Conservation (phyloP, 2,113 vertebrate species). For the Synodontis membranacea region DNA sequence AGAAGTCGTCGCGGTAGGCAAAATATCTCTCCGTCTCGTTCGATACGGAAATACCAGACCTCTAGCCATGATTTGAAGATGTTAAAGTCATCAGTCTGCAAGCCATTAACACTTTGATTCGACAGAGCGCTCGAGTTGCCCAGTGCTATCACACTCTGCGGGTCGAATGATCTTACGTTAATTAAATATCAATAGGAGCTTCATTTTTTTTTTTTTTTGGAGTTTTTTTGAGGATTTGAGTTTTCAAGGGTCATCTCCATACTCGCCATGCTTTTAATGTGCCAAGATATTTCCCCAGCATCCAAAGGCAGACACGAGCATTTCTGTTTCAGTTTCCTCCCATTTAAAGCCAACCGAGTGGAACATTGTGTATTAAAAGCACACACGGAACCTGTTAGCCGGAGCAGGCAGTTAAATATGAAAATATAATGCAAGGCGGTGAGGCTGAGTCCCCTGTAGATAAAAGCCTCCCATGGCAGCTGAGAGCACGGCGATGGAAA, state of each 20-base stretch:
- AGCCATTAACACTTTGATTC: background rate
- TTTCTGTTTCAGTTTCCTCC: slow-evolving; percentile 38
- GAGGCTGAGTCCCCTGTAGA: slow-evolving; percentile 35
- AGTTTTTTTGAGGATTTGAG: slow-evolving; percentile 26
- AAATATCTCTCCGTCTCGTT: background rate
- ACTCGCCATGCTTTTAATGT: background rate
- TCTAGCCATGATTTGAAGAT: background rate
- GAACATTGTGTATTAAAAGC: slow-evolving; percentile 42
- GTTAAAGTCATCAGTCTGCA: slow-evolving; percentile 9
- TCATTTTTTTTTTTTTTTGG: too few relatives aligned
- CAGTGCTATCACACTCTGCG: background rate
- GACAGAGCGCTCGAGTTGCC: background rate
- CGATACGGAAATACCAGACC: background rate
- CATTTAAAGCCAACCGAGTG: slow-evolving; percentile 41
- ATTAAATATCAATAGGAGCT: slow-evolving; percentile 17
- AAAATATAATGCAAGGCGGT: slow-evolving; percentile 46
- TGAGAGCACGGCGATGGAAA: slow-evolving; percentile 56
- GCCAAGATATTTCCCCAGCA: slow-evolving; percentile 22
- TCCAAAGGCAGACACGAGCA: slow-evolving; percentile 9
- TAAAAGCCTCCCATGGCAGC: slow-evolving; percentile 42
- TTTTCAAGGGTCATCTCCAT: slow-evolving; percentile 9
- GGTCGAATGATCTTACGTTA: background rate
- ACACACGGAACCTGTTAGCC: slow-evolving; percentile 10
- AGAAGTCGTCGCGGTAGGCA: slow-evolving; percentile 2
- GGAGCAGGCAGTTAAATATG: slow-evolving; percentile 46